Conservation (phyloP, 1,140 invertebrate genomes). For the Magallana ariakensis region DNA sequence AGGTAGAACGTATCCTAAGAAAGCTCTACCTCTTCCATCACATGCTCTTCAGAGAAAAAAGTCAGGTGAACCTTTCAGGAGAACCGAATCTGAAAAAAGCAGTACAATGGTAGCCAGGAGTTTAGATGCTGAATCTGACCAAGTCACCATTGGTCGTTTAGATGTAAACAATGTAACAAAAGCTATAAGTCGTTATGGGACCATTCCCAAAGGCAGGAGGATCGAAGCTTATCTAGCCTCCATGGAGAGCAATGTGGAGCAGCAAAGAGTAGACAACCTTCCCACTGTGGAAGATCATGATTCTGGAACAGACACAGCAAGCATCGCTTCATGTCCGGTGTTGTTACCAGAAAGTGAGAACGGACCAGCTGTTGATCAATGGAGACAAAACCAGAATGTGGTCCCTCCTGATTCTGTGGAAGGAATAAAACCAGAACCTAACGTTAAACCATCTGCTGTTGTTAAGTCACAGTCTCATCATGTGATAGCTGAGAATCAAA, state of each 20-base stretch:
- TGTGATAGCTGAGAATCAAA: slow-evolving; percentile 70
- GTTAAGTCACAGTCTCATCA: slow-evolving; percentile 77
- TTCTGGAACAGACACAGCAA: slow-evolving; percentile 74
- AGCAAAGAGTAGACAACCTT: slow-evolving; percentile 62
- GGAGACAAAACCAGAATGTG: slow-evolving; percentile 16
- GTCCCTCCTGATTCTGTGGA: slow-evolving; percentile 56
- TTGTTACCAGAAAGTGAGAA: slow-evolving; percentile 59
- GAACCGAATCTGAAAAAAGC: neutral
- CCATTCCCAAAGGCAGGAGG: slow-evolving; percentile 93
- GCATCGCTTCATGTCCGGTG: slow-evolving; percentile 71
- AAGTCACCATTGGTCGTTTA: slow-evolving; percentile 82
- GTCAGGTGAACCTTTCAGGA: slow-evolving; percentile 52
- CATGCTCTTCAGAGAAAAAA: slow-evolving; percentile 67
- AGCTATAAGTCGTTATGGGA: slow-evolving; percentile 97
- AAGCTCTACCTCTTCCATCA: slow-evolving; percentile 72
- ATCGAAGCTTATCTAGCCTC: slow-evolving; percentile 98
- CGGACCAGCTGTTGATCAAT: slow-evolving; percentile 44
- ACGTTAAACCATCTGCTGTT: slow-evolving; percentile 74
- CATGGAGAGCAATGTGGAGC: slow-evolving; percentile 79
- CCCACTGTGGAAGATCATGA: slow-evolving; percentile 70
- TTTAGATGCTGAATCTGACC: slow-evolving; percentile 60
- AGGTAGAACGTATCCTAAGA: slow-evolving; percentile 71
- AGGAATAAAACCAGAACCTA: slow-evolving; percentile 74
- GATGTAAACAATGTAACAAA: slow-evolving; percentile 98
- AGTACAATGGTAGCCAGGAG: slow-evolving; percentile 41